phyloP scores from a whole-genome alignment of 2,797 vertebrate species.

The Pachyuromys duprasi region DNA sequence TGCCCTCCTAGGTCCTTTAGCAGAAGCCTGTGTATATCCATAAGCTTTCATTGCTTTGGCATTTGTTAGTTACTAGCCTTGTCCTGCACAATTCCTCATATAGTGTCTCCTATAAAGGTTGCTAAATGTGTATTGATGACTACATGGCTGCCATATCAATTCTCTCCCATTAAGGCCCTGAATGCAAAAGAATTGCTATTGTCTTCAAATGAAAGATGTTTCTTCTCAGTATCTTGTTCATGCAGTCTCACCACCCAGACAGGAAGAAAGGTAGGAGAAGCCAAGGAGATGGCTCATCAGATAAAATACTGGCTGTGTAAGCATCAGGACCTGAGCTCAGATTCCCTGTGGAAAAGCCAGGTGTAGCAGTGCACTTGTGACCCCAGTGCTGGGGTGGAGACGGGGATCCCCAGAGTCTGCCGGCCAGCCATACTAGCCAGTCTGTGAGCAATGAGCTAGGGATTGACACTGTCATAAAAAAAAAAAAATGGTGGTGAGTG shows the following conservation, averaged over 20 bases:
- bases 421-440: not conserved
- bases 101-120: not conserved
- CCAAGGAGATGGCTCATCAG: not conserved
- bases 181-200: not conserved
- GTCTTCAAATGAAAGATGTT: not conserved
- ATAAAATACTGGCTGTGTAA: not conserved
- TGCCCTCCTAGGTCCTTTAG: not conserved
- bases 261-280: not conserved
- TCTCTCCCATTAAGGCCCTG: not conserved
- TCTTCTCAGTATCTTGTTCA: not conserved
- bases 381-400: not conserved
- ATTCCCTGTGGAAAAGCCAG: not conserved
- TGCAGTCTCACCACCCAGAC: too few species aligned
- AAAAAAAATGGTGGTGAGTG: not conserved
- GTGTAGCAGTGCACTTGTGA: not conserved
- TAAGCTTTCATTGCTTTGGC: not conserved
- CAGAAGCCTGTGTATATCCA: rapidly evolving
- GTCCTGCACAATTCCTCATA: not conserved
- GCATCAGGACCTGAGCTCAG: not conserved
- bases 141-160: not conserved
- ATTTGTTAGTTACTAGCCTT: not conserved
- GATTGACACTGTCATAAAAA: not conserved
- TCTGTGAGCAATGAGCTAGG: not conserved
- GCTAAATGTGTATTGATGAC: not conserved
- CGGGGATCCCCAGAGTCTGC: not conserved